Base-by-base conservation (phyloP, 2,797 vertebrate genomes). In the Bufotes viridis region DNA sequence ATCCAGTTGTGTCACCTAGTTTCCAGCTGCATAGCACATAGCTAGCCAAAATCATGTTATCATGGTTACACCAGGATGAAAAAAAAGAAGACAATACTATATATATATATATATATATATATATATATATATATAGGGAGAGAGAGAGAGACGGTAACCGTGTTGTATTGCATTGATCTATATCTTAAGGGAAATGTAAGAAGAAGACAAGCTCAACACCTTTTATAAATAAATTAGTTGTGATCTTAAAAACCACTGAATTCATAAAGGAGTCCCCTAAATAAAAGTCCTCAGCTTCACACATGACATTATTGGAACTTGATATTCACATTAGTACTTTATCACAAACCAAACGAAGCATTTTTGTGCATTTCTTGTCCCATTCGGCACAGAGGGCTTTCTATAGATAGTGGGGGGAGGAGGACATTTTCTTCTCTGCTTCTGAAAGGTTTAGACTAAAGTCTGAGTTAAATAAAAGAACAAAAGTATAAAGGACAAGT, bases 401-500 rank as follows among this genome's bases (percentile, higher is more conserved):
- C 75, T 81, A 82, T 53, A 82, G 80, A 58, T 65, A 78, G 78
- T 82, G 29, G 81, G 63, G 74, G 74, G 63, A 70, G 81, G 81
- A 70, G 61, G 51, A 13, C 0, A 6, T n/a, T 63, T n/a, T 63
- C 1, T 70, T 10, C 18, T 58, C 53, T 51, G 17, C 14, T 70
- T 65, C 3, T 75, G 55, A 49, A 24, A 22, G 22, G 49, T n/a
- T 22, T 53, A 13, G 18, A 74, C 34, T 74, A 74, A 74, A 55
- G 75, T 78, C 49, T 78, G 75, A 78, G 72, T n/a, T 81, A 26
- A 81, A 88, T 42, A 70, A 82, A 70, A 58, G 67, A 74, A 74
- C 26, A 87, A 78, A 58, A 88, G 67, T 75, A 51, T 51, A 88
- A 86, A 82, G 70, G 87, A 74, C 24, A 67, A 84, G 70, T 89